Conservation (phyloP, 2,113 vertebrate species). For the Otocyon megalotis region DNA sequence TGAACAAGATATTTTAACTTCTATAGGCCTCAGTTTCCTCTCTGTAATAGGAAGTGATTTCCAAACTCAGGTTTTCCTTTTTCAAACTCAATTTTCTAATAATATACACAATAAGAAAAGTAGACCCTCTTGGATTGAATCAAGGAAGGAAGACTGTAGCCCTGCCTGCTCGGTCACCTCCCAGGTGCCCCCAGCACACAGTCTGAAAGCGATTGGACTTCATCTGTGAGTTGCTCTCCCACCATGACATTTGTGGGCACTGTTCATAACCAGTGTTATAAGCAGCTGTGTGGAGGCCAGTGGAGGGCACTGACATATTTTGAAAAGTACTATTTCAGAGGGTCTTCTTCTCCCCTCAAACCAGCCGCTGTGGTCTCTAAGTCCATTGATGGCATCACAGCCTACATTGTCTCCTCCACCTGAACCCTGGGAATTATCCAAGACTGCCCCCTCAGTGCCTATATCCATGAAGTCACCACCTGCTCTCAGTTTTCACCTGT, state of each 20-base stretch:
- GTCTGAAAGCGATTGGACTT: neutral
- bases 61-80: neutral
- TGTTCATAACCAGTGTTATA: neutral
- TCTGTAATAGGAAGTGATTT: constrained; percentile 12
- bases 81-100: neutral
- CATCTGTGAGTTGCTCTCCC: neutral
- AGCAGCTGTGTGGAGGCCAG: neutral
- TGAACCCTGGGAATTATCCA: neutral
- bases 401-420: neutral
- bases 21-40: neutral
- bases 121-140: neutral
- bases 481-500: neutral
- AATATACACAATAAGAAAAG: neutral
- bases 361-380: neutral
- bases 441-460: neutral
- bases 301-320: neutral
- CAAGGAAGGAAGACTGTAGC: neutral
- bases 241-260: neutral
- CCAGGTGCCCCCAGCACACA: neutral
- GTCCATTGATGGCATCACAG: neutral
- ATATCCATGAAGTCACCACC: neutral
- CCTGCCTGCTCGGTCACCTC: neutral
- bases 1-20: neutral
- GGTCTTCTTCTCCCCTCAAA: neutral
- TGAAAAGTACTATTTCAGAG: neutral